phyloP scores from a whole-genome alignment of 2,797 vertebrate genomes.

The Gephyroberyx darwinii region DNA sequence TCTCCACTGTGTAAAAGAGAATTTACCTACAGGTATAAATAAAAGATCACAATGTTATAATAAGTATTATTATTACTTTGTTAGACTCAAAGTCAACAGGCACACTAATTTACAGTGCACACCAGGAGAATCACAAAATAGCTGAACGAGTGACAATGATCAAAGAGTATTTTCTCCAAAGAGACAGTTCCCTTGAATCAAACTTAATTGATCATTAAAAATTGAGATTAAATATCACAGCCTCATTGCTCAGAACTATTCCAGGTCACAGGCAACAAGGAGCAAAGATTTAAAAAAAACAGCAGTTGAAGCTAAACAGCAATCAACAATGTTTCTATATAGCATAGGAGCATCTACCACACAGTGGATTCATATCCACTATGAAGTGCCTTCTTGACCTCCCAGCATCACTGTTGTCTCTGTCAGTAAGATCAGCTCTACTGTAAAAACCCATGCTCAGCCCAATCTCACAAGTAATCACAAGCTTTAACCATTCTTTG shows the following conservation, averaged over 20 bases:
- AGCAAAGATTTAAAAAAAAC: background rate
- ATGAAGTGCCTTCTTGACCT: constrained; percentile 66
- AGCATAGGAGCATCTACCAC: too few species aligned
- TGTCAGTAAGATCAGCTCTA: constrained; percentile 41
- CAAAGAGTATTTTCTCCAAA: background rate
- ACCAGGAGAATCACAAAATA: background rate
- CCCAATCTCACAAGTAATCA: constrained; percentile 63
- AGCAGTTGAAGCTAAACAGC: constrained; percentile 27
- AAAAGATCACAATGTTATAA: too few species aligned
- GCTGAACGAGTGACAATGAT: background rate
- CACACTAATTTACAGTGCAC: too few species aligned
- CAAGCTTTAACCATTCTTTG: constrained; percentile 51
- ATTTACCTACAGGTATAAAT: too few species aligned
- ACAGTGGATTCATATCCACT: too few species aligned
- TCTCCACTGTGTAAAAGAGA: too few species aligned
- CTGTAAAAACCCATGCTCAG: constrained; percentile 24
- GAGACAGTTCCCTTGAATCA: background rate
- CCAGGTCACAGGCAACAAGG: background rate
- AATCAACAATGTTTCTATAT: constrained; percentile 35
- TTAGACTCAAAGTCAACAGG: background rate
- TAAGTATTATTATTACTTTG: background rate
- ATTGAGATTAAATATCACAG: constrained; percentile 11
- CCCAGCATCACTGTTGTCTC: constrained; percentile 20
- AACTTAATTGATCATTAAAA: constrained; percentile 19
- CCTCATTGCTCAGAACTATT: background rate